Evolutionary conservation across 1,140 invertebrate genomes (phyloP), one percentile per base, ranked within the genome.

Genomic region (Drosophila bipectinata): DNA sequence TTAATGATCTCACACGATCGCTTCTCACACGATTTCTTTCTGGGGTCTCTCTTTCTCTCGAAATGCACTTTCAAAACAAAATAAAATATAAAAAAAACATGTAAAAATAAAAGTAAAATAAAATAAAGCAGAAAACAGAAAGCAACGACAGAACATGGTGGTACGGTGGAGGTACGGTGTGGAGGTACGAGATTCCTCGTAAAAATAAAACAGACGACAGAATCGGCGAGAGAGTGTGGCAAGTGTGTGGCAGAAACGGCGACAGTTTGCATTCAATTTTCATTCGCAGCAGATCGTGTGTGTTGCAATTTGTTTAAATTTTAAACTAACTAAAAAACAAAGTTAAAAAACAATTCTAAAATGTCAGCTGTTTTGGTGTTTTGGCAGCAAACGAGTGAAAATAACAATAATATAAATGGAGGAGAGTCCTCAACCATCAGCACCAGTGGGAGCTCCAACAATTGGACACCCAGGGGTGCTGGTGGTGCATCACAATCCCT

Each of bases 201-300:
- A 80, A 66, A 80, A 80, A 80, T 80, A 80, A 80, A 80, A 72
- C 78, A 67, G 67, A 66, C 61, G 41, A 62, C 60, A 55, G 14
- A 45, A 44, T 62, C 53, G 52, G 15, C 41, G 41, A 28, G 41
- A 4, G 39, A 51, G 55, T 57, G 58, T 57, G 56, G 54, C 73
- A 76, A 72, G 76, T 77, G 73, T 74, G 67, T 54, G 71, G 59
- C 64, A 78, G 57, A 60, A 75, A 77, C 66, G n/a, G 52, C 48
- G 57, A 58, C 83, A 88, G 83, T 88, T 77, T 73, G 63, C 64
- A 79, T 79, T 88, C 67, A 79, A 89, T 79, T 83, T 79, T 88
- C 84, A 79, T 64, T 64, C 76, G 72, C 68, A 67, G 55, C 76
- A 73, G 83, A 79, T 88, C 83, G 79, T 63, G 79, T 4, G 8